A percentile compares a stretch with the other conserved stretches of the same genome.
Evolutionary conservation across 92 coral and sea anemone species (phyloP).

Genomic region (Palythoa heliodiscus): DNA sequence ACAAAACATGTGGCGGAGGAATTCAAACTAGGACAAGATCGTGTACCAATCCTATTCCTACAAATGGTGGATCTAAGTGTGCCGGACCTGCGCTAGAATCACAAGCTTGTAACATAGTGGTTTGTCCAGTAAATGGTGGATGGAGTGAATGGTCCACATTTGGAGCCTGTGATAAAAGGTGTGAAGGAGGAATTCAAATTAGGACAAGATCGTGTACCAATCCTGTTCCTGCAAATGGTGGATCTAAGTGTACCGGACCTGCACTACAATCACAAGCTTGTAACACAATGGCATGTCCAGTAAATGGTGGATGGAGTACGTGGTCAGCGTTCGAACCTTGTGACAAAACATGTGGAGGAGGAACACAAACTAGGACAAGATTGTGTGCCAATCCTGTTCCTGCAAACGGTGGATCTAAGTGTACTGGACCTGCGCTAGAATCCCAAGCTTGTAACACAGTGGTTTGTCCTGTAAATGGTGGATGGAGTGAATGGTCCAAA

Average conservation of each 20-base stretch:
- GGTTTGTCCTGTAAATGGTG: neutral
- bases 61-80: too few species aligned
- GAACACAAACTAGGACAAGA: neutral
- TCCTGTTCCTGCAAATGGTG: neutral
- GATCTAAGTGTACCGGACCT: neutral
- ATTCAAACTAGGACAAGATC: neutral
- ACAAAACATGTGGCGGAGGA: neutral
- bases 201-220: neutral
- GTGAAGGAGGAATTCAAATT: neutral
- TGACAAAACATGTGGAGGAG: neutral
- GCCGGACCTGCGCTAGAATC: neutral
- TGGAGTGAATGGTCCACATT: constrained; percentile 2
- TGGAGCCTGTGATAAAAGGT: neutral
- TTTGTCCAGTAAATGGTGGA: neutral
- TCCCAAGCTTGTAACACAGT: neutral
- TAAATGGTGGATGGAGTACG: neutral
- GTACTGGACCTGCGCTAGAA: neutral
- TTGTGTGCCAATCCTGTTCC: neutral
- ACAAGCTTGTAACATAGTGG: neutral
- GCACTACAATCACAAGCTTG: neutral
- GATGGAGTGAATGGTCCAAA: neutral
- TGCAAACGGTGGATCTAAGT: neutral
- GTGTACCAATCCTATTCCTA: neutral
- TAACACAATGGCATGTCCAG: neutral
- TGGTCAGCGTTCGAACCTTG: neutral